phyloP scores from a whole-genome alignment of 2,888 invertebrate species.

The Heteropelma amictum region DNA sequence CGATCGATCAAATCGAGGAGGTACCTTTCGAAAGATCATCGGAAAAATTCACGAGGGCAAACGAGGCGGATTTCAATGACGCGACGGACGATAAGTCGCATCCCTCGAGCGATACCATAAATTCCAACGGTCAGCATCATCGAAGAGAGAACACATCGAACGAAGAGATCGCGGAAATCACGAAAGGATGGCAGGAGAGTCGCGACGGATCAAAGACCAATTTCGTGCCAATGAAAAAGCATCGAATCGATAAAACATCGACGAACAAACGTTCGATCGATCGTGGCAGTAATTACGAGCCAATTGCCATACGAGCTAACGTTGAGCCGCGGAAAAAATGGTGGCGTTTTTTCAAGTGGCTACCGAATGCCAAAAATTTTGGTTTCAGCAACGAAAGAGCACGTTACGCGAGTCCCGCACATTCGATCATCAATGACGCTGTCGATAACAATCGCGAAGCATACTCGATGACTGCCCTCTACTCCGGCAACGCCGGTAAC shows the following conservation, averaged over 20 bases:
- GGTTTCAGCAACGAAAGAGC: conserved; percentile 51
- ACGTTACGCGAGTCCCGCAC: conserved; percentile 55
- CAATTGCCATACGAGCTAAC: background rate
- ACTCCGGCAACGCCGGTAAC: conserved; percentile 48
- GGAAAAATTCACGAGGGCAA: background rate
- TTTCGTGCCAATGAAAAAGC: background rate
- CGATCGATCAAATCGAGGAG: background rate
- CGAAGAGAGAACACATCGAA: background rate
- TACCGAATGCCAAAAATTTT: conserved; percentile 66
- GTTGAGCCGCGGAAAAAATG: conserved; percentile 62
- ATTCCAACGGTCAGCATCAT: background rate
- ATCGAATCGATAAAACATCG: conserved; percentile 4
- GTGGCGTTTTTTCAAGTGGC: conserved; percentile 72
- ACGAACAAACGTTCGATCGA: background rate
- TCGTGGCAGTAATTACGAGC: conserved; percentile 4
- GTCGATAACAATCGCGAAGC: conserved; percentile 66
- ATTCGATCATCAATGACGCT: conserved; percentile 60
- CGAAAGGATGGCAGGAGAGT: conserved; percentile 17
- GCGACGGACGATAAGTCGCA: background rate
- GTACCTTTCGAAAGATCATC: background rate
- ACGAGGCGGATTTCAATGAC: background rate
- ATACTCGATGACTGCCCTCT: conserved; percentile 71
- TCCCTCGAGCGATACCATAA: background rate
- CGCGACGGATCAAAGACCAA: background rate
- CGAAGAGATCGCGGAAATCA: background rate